Conservation (phyloP, 1,140 invertebrate species). For the Grapholita molesta region DNA sequence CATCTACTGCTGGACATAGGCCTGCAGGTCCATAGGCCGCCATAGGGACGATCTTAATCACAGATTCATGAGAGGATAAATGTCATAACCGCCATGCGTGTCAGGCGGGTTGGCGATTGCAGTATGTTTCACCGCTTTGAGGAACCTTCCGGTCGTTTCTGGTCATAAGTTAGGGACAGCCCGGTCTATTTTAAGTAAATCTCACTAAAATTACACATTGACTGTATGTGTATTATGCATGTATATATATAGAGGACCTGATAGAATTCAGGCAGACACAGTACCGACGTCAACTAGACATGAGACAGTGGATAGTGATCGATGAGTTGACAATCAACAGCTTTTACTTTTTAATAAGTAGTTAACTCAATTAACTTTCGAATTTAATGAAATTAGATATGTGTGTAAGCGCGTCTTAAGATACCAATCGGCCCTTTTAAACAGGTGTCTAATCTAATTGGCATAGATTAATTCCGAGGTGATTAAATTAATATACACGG, state of each 20-base stretch:
- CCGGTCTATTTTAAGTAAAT: too few species aligned
- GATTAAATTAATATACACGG: constrained; percentile 9
- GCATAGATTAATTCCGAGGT: constrained; percentile 1
- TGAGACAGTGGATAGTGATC: neutral
- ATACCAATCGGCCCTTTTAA: neutral
- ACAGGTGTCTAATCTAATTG: constrained; percentile 14
- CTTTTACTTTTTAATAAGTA: neutral
- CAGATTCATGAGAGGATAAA: too few species aligned
- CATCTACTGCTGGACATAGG: too few species aligned
- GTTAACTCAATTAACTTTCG: constrained; percentile 5
- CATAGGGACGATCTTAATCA: too few species aligned
- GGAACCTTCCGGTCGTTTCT: too few species aligned
- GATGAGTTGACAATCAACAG: neutral
- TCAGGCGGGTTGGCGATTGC: too few species aligned
- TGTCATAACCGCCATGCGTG: too few species aligned
- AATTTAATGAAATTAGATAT: neutral
- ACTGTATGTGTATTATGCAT: neutral
- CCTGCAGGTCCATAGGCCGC: too few species aligned
- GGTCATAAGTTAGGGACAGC: too few species aligned
- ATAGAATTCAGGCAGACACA: neutral
- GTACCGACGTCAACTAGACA: neutral
- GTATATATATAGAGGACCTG: too few species aligned
- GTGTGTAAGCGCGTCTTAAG: neutral
- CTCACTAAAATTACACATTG: too few species aligned
- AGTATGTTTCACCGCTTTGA: too few species aligned